A percentile compares a stretch with the other conserved stretches of the same genome.
These are phyloP conservation scores for Tetranychus cinnabarinus DNA, from an alignment of 1,140 invertebrate genomes.

Conservation along the genomic window DNA sequence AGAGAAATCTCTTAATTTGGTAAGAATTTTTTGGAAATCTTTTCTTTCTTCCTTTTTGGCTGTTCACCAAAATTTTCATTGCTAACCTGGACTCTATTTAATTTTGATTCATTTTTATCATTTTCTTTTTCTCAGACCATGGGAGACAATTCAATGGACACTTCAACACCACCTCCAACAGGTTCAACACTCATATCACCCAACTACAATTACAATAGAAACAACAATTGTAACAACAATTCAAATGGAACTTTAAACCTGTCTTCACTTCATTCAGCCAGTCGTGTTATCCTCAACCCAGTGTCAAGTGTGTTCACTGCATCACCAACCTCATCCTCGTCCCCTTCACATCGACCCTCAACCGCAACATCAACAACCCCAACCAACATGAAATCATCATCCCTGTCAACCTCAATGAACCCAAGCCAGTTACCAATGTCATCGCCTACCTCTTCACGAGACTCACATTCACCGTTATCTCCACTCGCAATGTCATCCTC, in stretches of 20 bases:
- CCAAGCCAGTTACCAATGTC: no score
- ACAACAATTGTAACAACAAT: neutral
- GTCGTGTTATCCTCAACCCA: neutral
- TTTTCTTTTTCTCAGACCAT: neutral
- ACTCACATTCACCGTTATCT: no score
- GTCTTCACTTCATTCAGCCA: neutral
- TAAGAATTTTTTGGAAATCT: conserved; percentile 14
- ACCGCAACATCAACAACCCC: no score
- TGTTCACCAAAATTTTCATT: neutral
- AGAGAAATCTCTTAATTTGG: conserved; percentile 30
- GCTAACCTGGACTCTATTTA: neutral
- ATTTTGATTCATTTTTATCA: neutral
- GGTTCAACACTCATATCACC: neutral
- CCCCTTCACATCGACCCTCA: no score
- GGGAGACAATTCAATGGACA: neutral
- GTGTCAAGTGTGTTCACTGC: neutral
- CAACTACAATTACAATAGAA: neutral
- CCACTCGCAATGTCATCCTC: no score
- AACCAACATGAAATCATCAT: no score
- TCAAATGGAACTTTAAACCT: neutral
- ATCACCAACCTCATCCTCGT: no score
- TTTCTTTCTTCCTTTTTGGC: neutral
- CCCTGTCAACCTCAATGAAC: no score
- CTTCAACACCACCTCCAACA: neutral
- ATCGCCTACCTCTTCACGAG: no score